phyloP scores from a whole-genome alignment of 2,888 invertebrate genomes.

The Druceiella hillmani region DNA sequence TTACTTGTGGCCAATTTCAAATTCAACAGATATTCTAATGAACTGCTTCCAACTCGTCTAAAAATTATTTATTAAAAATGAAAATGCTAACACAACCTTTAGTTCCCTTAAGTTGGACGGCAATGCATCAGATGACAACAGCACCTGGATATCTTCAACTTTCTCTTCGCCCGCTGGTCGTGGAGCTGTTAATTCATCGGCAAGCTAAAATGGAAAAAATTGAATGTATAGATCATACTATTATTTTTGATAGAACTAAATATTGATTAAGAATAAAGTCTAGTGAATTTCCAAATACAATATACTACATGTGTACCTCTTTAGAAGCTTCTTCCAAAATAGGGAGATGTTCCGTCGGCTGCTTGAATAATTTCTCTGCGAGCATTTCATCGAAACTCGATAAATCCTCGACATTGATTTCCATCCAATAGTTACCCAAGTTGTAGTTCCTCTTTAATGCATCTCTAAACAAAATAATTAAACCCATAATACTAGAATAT shows the following conservation, averaged over 20 bases:
- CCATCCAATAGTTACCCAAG: constrained; percentile 80
- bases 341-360: constrained; percentile 88
- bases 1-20: no score
- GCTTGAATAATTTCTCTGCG: constrained; percentile 86
- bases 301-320: constrained; percentile 50
- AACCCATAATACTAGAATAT: background rate
- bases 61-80: no score
- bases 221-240: background rate
- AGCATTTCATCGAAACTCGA: constrained; percentile 90
- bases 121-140: constrained; percentile 79
- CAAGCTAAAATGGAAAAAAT: constrained; percentile 46
- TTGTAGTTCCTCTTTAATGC: constrained; percentile 90
- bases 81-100: no score
- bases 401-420: constrained; percentile 91
- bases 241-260: background rate
- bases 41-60: no score
- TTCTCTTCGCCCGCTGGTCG: constrained; percentile 85
- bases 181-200: constrained; percentile 93
- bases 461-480: constrained; percentile 63
- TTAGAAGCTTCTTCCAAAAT: constrained; percentile 95
- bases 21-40: no score
- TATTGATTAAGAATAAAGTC: background rate
- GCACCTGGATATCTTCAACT: constrained; percentile 88
- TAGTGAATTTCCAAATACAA: background rate
- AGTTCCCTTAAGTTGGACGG: constrained; percentile 77